Evolutionary conservation across 2,113 vertebrate species (phyloP).

Genomic region (Herpailurus yagouaroundi): DNA sequence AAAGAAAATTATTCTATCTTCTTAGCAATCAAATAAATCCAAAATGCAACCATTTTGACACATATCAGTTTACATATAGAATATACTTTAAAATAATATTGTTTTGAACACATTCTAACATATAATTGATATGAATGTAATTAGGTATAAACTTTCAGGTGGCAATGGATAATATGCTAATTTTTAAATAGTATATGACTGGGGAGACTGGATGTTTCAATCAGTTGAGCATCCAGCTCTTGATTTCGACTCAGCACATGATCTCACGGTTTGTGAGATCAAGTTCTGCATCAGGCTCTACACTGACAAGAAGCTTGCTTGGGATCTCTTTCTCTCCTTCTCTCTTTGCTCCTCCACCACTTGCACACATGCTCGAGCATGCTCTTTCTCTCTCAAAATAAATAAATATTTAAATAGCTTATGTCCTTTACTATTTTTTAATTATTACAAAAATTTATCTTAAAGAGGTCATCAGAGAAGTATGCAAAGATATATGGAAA

Average conservation of each 20-base stretch:
- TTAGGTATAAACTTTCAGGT: neutral
- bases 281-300: too few species aligned
- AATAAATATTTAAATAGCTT: neutral
- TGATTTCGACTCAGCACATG: too few species aligned
- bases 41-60: neutral
- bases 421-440: neutral
- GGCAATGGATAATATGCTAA: neutral
- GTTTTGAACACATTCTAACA: neutral
- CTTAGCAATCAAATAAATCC: neutral
- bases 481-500: neutral
- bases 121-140: neutral
- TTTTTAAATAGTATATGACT: neutral
- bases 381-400: too few species aligned
- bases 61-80: neutral
- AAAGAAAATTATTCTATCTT: neutral
- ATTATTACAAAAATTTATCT: neutral
- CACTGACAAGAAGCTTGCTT: too few species aligned
- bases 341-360: too few species aligned
- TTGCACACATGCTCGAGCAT: too few species aligned
- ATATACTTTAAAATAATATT: neutral
- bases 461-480: neutral
- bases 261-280: too few species aligned
- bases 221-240: too few species aligned
- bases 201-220: too few species aligned
- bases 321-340: too few species aligned